Base-by-base conservation (phyloP, 1,140 invertebrate genomes). In the Drosophila yakuba region DNA sequence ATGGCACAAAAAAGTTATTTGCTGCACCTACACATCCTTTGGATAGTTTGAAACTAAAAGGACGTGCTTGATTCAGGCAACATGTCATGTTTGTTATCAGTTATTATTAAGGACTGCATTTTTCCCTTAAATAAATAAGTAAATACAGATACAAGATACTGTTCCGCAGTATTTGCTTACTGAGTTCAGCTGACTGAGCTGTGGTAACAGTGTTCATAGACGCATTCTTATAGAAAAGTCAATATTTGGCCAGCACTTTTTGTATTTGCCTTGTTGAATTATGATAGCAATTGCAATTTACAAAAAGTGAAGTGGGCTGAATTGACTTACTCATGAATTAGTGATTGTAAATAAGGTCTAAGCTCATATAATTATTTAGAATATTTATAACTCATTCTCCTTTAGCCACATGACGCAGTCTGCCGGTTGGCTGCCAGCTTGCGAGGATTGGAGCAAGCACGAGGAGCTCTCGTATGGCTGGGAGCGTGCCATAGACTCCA, bases 401-500 rank as follows among this genome's bases (percentile, higher is more conserved):
- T 94, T 28, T 93, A 97, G 96, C 88, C 96, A 97, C 93, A 94
- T 95, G 80, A 96, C 95, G 23, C 94, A 96, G 82, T 95, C 96
- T 1, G 95, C 96, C 0, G 96, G 96, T 59, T 98, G 97, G 97
- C 91, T 98, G 61, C 97, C 97, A 1, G 97, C 97, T 0, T 94
- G 94, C 11, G 96, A 97, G 88, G 95, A 95, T 78, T 97, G 97
- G 97, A 93, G 92, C 74, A 92, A 84, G 73, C 83, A 90, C 59
- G 90, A 89, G 25, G 93, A 93, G 54, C 93, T 98, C 17, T 97
- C 97, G 0, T 98, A 97, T 90, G 97, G 97, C 4, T 98, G 97
- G 97, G 97, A 98, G 92, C 94, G 95, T 75, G 97, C 97, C 15
- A 92, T 96, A 97, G 93, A 92, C 54, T 88, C 90, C 50, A 94